phyloP scores from a whole-genome alignment of 2,113 vertebrate genomes.

The Misgurnus anguillicaudatus region DNA sequence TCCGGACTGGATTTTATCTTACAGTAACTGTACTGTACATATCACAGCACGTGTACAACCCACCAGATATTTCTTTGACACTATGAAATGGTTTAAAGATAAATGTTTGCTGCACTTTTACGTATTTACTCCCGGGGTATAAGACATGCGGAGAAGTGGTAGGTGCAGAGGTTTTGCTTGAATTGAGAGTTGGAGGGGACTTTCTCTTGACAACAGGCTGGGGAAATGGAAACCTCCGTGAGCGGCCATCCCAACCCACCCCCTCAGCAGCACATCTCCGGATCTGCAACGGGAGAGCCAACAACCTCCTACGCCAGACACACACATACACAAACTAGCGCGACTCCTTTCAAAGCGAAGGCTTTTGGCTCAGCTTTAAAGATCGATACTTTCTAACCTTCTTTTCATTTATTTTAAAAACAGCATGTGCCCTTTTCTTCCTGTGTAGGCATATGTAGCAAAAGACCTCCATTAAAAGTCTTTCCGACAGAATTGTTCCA shows the following conservation, averaged over 20 bases:
- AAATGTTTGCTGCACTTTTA: background rate
- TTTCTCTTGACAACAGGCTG: conserved; percentile 61
- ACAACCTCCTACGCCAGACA: conserved; percentile 38
- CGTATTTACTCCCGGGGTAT: background rate
- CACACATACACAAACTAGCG: conserved; percentile 37
- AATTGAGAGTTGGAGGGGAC: conserved; percentile 47
- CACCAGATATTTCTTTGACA: background rate
- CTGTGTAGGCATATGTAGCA: conserved; percentile 32
- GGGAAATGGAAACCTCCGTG: conserved; percentile 62
- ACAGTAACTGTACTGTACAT: too few relatives aligned
- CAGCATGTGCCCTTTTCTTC: conserved; percentile 30
- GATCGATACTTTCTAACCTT: conserved; percentile 52
- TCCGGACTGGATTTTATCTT: too few relatives aligned
- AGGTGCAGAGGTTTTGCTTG: conserved; percentile 44
- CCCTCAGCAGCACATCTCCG: conserved; percentile 33
- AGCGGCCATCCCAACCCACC: conserved; percentile 53
- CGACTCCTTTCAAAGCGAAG: conserved; percentile 36
- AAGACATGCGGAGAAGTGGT: background rate
- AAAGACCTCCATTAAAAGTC: conserved; percentile 36
- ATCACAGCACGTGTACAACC: background rate
- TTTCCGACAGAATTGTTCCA: conserved; percentile 25
- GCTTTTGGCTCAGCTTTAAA: conserved; percentile 49
- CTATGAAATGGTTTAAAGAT: background rate
- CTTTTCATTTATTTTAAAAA: conserved; percentile 49
- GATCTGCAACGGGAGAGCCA: conserved; percentile 50